Conservation (phyloP, 2,797 vertebrate species). For the Sebastes jordani region DNA sequence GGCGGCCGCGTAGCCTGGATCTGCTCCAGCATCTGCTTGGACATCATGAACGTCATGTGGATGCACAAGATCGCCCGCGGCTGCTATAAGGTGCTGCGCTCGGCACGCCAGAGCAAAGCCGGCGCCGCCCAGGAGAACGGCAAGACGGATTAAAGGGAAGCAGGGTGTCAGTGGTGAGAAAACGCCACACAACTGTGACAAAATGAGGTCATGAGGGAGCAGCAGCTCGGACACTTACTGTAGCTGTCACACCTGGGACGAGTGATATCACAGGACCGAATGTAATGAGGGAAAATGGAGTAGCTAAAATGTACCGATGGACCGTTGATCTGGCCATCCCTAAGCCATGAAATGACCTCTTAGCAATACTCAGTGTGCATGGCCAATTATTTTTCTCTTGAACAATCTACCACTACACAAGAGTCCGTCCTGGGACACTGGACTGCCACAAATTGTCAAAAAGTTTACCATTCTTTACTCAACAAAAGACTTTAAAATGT, state of each 20-base stretch:
- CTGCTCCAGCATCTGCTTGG: constrained; percentile 89
- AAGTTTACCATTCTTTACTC: constrained; percentile 64
- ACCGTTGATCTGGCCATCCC: constrained; percentile 46
- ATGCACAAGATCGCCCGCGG: constrained; percentile 97
- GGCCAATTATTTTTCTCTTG: constrained; percentile 52
- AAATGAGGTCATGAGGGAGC: constrained; percentile 7
- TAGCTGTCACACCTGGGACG: constrained; percentile 13
- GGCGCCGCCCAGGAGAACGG: constrained; percentile 87
- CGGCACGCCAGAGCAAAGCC: constrained; percentile 79
- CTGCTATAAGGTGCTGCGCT: constrained; percentile 91
- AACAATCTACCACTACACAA: constrained; percentile 42
- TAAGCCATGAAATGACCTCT: constrained; percentile 67
- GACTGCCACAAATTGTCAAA: constrained; percentile 63
- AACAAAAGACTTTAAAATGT: constrained; percentile 23
- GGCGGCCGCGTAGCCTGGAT: constrained; percentile 91
- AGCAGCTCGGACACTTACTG: constrained; percentile 27
- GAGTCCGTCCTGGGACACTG: constrained; percentile 45
- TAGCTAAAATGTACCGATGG: constrained; percentile 46
- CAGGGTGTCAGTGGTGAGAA: constrained; percentile 12
- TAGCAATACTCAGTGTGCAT: constrained; percentile 78
- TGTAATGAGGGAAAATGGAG: constrained; percentile 28
- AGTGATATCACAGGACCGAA: constrained; percentile 35
- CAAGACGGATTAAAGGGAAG: constrained; percentile 85
- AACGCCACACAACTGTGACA: constrained; percentile 5
- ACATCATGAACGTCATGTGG: constrained; percentile 98